phyloP scores from a whole-genome alignment of 2,113 vertebrate species.

The Zosterops japonicus region DNA sequence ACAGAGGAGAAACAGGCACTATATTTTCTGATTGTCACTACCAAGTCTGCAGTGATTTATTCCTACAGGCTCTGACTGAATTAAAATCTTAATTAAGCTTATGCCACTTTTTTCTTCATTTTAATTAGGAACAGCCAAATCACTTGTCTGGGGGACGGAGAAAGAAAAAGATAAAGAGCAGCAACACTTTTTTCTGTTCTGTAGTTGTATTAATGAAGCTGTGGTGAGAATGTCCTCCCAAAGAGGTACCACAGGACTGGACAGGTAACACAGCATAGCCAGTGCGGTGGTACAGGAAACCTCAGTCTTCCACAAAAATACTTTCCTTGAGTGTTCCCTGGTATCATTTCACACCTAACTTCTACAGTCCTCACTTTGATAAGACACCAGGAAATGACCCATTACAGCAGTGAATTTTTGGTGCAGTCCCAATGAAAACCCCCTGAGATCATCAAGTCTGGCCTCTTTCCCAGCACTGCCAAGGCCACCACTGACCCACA shows the following conservation, averaged over 20 bases:
- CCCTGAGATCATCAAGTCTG: neutral
- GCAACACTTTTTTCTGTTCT: neutral
- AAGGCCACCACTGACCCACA: neutral
- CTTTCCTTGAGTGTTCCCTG: neutral
- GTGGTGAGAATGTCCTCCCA: neutral
- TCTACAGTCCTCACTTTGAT: neutral
- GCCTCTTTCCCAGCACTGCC: neutral
- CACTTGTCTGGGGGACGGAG: neutral
- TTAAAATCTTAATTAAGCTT: conserved; percentile 61
- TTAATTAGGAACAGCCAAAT: conserved; percentile 41
- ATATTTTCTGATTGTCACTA: conserved; percentile 48
- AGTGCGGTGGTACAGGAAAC: neutral
- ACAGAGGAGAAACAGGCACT: neutral
- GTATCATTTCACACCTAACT: neutral
- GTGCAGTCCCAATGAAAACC: neutral
- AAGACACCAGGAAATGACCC: neutral
- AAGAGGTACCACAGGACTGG: neutral
- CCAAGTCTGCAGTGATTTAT: conserved; percentile 41
- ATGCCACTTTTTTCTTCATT: conserved; percentile 20
- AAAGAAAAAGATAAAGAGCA: neutral
- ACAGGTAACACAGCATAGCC: neutral
- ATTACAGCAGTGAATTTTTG: neutral
- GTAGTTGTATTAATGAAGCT: neutral
- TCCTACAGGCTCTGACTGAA: conserved; percentile 13
- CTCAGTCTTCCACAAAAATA: neutral